These are phyloP conservation scores for Characodon lateralis DNA, from an alignment of 2,797 vertebrate species.

Conservation along the genomic window DNA sequence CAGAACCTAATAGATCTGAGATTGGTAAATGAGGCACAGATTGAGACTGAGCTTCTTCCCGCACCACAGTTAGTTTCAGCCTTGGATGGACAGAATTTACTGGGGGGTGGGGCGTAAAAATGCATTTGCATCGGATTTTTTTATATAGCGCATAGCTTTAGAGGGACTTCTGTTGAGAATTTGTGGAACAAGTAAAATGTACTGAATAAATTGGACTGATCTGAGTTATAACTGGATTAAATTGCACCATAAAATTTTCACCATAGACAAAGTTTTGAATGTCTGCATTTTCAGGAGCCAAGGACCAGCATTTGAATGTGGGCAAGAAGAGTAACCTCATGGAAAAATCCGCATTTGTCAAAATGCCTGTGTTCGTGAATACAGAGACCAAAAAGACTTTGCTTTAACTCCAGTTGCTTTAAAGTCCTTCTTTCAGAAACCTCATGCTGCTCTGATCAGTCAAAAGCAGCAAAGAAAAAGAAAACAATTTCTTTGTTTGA, in stretches of 20 bases:
- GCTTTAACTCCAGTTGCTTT: constrained; percentile 1
- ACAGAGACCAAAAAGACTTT: background rate
- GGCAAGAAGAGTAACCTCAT: background rate
- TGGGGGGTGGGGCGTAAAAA: background rate
- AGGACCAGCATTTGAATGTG: background rate
- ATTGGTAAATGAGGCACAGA: no score
- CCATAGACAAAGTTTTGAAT: background rate
- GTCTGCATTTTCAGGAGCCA: background rate
- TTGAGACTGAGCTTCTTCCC: no score
- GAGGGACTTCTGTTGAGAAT: background rate
- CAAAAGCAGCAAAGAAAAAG: background rate
- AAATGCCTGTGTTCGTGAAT: background rate
- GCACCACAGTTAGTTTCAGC: no score
- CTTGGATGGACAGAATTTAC: no score
- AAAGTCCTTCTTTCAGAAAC: background rate
- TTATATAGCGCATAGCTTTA: background rate
- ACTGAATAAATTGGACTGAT: background rate
- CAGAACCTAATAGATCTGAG: no score
- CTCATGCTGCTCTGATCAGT: constrained; percentile 1
- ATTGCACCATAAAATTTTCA: background rate
- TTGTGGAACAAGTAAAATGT: background rate
- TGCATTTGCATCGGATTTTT: background rate
- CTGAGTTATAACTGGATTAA: background rate
- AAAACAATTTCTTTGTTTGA: background rate
- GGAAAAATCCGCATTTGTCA: background rate